Percentiles rank a stretch among this genome's conserved stretches.
Evolutionary conservation across 2,113 vertebrate species (phyloP).

Genomic region (Dipodomys ordii): DNA sequence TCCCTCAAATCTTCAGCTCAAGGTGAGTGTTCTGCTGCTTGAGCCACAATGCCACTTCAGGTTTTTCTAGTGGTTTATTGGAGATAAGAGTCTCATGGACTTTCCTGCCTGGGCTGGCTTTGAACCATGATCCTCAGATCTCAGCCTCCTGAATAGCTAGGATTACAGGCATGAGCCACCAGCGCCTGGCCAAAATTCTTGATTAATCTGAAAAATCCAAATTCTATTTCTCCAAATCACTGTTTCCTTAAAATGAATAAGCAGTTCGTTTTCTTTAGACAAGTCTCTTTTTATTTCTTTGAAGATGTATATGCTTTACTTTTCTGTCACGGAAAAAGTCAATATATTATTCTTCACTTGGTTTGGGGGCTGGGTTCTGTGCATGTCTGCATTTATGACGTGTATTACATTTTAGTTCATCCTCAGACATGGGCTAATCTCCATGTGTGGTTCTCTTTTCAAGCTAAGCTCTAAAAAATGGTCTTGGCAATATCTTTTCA

Average conservation of each 20-base stretch:
- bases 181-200: too few relatives aligned
- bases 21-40: too few relatives aligned
- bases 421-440: background rate
- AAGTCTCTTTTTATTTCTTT: background rate
- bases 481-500: background rate
- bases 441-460: background rate
- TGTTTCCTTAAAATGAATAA: constrained; percentile 38
- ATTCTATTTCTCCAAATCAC: background rate
- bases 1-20: too few relatives aligned
- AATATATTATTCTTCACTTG: background rate
- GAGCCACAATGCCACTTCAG: too few relatives aligned
- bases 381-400: background rate
- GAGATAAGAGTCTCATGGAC: too few relatives aligned
- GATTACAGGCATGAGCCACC: too few relatives aligned
- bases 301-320: background rate
- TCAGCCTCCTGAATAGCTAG: too few relatives aligned
- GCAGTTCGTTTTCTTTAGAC: background rate
- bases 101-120: too few relatives aligned
- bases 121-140: too few relatives aligned
- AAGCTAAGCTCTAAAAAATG: background rate
- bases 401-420: background rate
- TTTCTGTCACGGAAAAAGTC: background rate
- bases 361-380: background rate
- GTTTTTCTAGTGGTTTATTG: too few relatives aligned
- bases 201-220: constrained; percentile 22